Evolutionary conservation across 2,797 vertebrate genomes (phyloP).

Genomic region (Zenarchopterus dispar): DNA sequence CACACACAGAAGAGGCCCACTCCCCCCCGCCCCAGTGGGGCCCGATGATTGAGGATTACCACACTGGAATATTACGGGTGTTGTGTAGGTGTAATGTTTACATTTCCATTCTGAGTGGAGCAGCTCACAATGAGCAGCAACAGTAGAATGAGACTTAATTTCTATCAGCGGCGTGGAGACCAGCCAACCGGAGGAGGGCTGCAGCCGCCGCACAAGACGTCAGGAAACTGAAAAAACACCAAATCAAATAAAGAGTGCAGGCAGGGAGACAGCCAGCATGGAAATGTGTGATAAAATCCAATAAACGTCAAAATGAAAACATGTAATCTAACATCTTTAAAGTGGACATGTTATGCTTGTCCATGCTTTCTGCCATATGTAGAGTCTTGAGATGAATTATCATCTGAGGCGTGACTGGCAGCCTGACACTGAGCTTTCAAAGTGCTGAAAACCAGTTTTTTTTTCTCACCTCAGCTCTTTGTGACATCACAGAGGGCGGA

Average conservation of each 20-base stretch:
- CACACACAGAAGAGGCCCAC: conserved; percentile 30
- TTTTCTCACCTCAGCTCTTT: too few relatives aligned
- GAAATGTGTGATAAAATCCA: too few relatives aligned
- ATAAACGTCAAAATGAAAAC: too few relatives aligned
- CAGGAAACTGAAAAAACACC: background rate
- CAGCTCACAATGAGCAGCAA: conserved; percentile 42
- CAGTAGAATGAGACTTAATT: conserved; percentile 33
- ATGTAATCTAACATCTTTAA: too few relatives aligned
- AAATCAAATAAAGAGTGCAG: background rate
- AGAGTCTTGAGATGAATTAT: too few relatives aligned
- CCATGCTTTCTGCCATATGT: too few relatives aligned
- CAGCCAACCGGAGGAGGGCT: conserved; percentile 6
- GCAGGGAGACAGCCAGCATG: too few relatives aligned
- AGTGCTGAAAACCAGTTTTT: too few relatives aligned
- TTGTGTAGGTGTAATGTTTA: conserved; percentile 70
- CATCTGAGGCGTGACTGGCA: too few relatives aligned
- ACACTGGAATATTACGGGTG: conserved; percentile 73
- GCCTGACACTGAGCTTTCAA: too few relatives aligned
- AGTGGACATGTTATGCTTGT: too few relatives aligned
- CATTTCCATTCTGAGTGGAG: conserved; percentile 58
- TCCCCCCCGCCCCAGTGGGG: conserved; percentile 58
- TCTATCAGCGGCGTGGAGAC: conserved; percentile 14
- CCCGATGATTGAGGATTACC: conserved; percentile 88
- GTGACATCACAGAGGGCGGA: too few relatives aligned
- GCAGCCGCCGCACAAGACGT: background rate